phyloP scores from a whole-genome alignment of 2,113 vertebrate genomes.

The Opisthocomus hoazin region DNA sequence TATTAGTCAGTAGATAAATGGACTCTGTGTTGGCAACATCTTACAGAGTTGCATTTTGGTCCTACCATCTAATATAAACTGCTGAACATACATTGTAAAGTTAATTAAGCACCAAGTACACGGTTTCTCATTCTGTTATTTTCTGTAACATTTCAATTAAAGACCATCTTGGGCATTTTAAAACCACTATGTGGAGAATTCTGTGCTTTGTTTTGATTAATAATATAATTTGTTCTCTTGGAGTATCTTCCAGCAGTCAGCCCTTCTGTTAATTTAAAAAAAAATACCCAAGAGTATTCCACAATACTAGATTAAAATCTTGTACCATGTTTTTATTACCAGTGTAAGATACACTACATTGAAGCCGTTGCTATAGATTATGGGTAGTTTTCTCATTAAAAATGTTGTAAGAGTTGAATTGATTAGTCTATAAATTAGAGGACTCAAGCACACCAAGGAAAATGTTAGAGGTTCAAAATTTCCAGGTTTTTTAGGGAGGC shows the following conservation, averaged over 20 bases:
- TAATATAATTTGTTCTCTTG: slow-evolving; percentile 12
- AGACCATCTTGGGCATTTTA: slow-evolving; percentile 2
- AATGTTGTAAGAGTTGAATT: not conserved
- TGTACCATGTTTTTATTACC: not conserved
- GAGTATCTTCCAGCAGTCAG: not conserved
- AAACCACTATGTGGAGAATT: not conserved
- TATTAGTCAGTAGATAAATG: not conserved
- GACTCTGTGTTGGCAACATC: not conserved
- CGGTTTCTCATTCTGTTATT: not conserved
- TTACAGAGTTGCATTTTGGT: not conserved
- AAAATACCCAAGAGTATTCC: not conserved
- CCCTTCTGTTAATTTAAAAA: not conserved
- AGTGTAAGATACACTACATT: not conserved
- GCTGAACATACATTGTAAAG: not conserved
- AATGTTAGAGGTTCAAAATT: not conserved
- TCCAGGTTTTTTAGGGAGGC: not conserved
- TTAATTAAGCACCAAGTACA: slow-evolving; percentile 34
- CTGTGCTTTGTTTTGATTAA: slow-evolving; percentile 21
- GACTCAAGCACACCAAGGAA: not conserved
- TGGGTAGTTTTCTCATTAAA: not conserved
- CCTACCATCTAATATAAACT: not conserved
- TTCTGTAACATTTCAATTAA: slow-evolving; percentile 40
- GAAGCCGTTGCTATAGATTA: not conserved
- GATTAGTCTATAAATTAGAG: not conserved
- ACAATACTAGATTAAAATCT: not conserved